Evolutionary conservation across 1,140 invertebrate species (phyloP).

Genomic region (Nilaparvata lugens): DNA sequence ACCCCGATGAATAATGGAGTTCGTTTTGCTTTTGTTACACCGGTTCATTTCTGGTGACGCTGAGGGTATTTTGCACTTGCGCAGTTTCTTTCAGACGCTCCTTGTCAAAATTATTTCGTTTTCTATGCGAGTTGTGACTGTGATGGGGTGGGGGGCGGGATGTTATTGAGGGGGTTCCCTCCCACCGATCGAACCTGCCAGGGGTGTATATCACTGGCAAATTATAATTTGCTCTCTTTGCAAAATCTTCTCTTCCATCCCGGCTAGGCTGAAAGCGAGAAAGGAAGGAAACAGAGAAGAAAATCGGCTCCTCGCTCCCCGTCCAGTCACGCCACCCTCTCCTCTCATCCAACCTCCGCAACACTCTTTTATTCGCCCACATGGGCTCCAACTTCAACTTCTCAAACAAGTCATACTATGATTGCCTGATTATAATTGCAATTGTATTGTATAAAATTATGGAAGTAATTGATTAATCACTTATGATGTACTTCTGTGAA

Average conservation of each 20-base stretch:
- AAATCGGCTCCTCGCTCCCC: background rate
- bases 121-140: background rate
- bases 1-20: background rate
- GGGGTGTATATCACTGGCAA: constrained; percentile 4
- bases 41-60: constrained; percentile 2
- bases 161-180: background rate
- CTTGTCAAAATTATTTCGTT: constrained; percentile 2
- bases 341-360: too few species aligned
- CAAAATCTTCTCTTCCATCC: background rate
- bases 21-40: background rate
- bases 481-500: too few species aligned
- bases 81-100: background rate
- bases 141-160: background rate
- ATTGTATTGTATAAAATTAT: too few species aligned
- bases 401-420: too few species aligned
- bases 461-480: too few species aligned
- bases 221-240: constrained; percentile 6
- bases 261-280: background rate
- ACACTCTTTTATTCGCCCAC: too few species aligned
- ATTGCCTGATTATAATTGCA: too few species aligned
- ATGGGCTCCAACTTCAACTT: too few species aligned
- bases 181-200: constrained; percentile 1
- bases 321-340: background rate
- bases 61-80: constrained; percentile 2
- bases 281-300: background rate